Evolutionary conservation across 2,888 invertebrate species (phyloP), one percentile per base, ranked within the genome.

Genomic region (Mythimna vitellina): DNA sequence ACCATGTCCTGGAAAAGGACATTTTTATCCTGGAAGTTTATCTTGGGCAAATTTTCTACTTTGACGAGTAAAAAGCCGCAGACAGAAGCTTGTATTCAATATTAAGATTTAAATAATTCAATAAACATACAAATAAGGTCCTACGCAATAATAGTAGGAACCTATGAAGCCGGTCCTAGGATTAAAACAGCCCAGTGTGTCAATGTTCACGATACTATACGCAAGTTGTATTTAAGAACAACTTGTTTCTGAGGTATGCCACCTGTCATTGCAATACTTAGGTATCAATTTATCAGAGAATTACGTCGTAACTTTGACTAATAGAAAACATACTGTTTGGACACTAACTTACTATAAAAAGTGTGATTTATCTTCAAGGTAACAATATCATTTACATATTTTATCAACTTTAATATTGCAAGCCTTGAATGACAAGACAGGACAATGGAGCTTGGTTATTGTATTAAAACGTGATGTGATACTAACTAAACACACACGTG

Each of bases 231-330:
- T 46, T 25, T 35, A 42, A 25, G 32, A 53, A 61, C 71, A 56
- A 29, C 67, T 42, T 67, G 29, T 20, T 10, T 25, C 35, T 81
- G 81, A 81, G 81, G 77, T 49, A 42, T 71, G 49, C 81, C 61
- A 62, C 72, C 57, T 58, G 53, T 29, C 57, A 29, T 54, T 65
- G 70, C 76, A 65, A 62, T 65, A 65, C 62, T 42, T 32, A 46
- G 20, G 7, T 75, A 72, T 72, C 25, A 14, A 67, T 51, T 67
- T 61, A 67, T 67, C 14, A 1, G n/a, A 7, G 54, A 80, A 65
- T 66, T 64, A 51, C 25, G 5, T 32, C 12, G 63, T 71, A 65
- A 54, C 60, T 57, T 57, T 42, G 42, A 22, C 14, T 35, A 46
- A 46, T 20, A 46, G 17, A 7, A 46, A 46, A 46, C 46, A 46